phyloP scores from a whole-genome alignment of 1,140 invertebrate genomes.

The Drosophila prosaltans region DNA sequence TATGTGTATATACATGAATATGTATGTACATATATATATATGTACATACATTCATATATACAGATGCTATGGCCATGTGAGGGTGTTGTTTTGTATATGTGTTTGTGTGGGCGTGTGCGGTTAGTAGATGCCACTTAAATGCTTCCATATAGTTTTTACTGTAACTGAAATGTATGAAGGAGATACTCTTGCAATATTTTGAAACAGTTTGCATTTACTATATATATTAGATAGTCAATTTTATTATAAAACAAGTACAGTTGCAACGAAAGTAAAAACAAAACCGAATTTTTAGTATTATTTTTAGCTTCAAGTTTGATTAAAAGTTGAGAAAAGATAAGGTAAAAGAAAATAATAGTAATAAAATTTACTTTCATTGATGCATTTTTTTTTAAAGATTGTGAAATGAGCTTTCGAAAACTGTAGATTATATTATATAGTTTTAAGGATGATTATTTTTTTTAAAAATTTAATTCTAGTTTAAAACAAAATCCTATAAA shows the following conservation, averaged over 20 bases:
- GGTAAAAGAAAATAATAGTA: too few relatives aligned
- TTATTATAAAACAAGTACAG: neutral
- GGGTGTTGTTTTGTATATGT: neutral
- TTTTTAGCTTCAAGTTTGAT: too few relatives aligned
- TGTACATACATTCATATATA: too few relatives aligned
- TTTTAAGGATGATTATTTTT: too few relatives aligned
- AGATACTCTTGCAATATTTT: neutral
- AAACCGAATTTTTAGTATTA: too few relatives aligned
- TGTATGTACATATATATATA: too few relatives aligned
- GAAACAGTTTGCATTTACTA: neutral
- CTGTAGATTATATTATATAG: too few relatives aligned
- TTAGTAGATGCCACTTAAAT: slow-evolving; percentile 66
- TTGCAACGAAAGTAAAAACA: neutral
- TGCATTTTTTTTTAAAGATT: too few relatives aligned
- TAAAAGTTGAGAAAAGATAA: too few relatives aligned
- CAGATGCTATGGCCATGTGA: too few relatives aligned
- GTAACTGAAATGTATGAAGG: slow-evolving; percentile 7
- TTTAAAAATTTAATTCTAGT: neutral
- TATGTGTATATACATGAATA: neutral
- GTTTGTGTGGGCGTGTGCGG: slow-evolving; percentile 17
- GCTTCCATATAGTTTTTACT: slow-evolving; percentile 50
- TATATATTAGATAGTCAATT: neutral
- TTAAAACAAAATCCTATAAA: neutral
- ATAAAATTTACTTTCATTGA: too few relatives aligned
- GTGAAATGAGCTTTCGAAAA: too few relatives aligned